A percentile compares a stretch with the other conserved stretches of the same genome.
Evolutionary conservation across 64 coral and sea anemone species (phyloP).

Genomic region (Cladopsammia gracilis): DNA sequence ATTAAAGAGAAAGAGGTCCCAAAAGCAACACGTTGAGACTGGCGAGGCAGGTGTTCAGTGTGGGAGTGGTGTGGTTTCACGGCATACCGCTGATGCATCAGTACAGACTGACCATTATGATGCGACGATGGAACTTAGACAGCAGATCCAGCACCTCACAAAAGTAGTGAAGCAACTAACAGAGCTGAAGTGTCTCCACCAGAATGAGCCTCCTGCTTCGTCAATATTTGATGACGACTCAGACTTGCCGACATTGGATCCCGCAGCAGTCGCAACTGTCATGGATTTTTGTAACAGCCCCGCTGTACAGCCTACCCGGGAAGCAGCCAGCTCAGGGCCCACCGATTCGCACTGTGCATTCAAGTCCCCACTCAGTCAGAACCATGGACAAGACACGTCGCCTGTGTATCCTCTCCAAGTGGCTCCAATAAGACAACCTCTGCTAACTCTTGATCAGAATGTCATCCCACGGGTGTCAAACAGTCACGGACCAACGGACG

Average conservation of each 20-base stretch:
- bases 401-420: neutral
- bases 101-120: neutral
- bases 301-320: neutral
- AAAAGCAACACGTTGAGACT: neutral
- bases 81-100: neutral
- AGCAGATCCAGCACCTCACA: constrained; percentile 10
- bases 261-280: neutral
- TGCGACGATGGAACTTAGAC: neutral
- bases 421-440: constrained; percentile 1
- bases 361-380: neutral
- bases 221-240: neutral
- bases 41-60: constrained; percentile 3
- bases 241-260: constrained; percentile 5
- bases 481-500: constrained; percentile 5
- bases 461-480: neutral
- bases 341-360: neutral
- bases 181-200: neutral
- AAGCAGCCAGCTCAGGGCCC: neutral
- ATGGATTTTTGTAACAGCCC: neutral
- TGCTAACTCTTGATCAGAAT: neutral
- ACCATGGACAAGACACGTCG: neutral
- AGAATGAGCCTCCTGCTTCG: constrained; percentile 1
- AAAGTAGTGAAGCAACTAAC: constrained; percentile 24
- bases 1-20: neutral
- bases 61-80: neutral